Conservation (phyloP, 2,888 invertebrate species). For the Gymnoscelis rufifasciata region DNA sequence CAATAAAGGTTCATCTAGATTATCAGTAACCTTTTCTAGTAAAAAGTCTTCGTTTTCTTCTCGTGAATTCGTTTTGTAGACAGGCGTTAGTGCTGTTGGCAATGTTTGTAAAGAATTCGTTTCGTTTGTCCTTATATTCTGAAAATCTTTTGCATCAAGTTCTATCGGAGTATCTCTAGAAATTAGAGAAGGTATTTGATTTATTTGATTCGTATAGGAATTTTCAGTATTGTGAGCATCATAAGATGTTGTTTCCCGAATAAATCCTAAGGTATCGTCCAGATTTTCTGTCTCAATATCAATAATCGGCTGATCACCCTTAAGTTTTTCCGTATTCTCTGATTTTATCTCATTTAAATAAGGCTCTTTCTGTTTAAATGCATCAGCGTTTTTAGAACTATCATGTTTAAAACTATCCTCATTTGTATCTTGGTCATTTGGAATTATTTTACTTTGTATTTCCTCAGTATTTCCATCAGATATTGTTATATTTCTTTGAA, state of each 20-base stretch:
- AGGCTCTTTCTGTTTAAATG: no score
- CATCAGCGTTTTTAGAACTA: no score
- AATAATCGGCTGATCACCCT: no score
- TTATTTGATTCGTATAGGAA: background rate
- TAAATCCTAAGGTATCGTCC: no score
- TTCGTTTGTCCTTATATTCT: conserved; percentile 20
- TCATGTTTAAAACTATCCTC: no score
- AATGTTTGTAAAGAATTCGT: conserved; percentile 6
- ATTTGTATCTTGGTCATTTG: no score
- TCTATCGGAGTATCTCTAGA: conserved; percentile 5
- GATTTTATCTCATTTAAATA: no score
- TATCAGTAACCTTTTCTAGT: background rate
- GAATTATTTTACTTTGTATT: no score
- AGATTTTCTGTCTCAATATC: no score
- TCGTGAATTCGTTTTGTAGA: background rate
- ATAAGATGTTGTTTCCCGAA: background rate
- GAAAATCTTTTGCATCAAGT: conserved; percentile 6
- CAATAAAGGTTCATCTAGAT: background rate
- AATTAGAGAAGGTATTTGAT: conserved; percentile 3
- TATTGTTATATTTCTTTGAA: no score
- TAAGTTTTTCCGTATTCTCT: no score
- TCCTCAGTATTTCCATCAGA: no score
- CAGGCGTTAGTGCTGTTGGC: background rate
- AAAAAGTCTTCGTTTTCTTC: background rate
- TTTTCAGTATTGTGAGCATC: background rate